Percentiles rank a stretch among this genome's conserved stretches.
phyloP scores from a whole-genome alignment of 2,113 vertebrate species.

The Muntiacus muntjak region DNA sequence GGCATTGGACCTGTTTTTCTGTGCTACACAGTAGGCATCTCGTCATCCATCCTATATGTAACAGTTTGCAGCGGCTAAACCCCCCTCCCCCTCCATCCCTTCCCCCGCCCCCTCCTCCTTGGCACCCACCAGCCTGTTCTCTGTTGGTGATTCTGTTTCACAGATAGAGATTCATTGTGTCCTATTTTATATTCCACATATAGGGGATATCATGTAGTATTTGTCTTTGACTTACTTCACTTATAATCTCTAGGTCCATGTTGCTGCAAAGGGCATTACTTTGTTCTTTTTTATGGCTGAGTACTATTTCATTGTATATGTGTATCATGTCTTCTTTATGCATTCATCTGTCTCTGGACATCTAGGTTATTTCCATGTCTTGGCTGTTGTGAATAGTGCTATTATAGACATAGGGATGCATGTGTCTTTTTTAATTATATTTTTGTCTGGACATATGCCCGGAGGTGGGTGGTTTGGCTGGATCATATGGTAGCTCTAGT shows the following conservation, averaged over 20 bases:
- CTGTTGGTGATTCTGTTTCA: background rate
- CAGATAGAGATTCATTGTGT: background rate
- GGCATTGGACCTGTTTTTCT: background rate
- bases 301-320: rapidly evolving
- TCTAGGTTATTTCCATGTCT: background rate
- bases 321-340: background rate
- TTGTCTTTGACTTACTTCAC: background rate
- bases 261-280: background rate
- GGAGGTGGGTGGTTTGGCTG: background rate
- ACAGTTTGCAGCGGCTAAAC: background rate
- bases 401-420: background rate
- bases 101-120: background rate
- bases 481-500: background rate
- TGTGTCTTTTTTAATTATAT: background rate
- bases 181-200: background rate
- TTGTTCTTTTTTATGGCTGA: background rate
- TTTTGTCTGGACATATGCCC: background rate
- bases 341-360: background rate
- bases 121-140: background rate
- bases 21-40: background rate
- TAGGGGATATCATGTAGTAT: background rate
- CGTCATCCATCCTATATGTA: background rate
- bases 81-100: too few relatives aligned
- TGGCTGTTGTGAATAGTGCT: background rate
- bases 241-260: background rate